Base-by-base conservation (phyloP, 1,140 invertebrate species). In the Argopecten irradians region DNA sequence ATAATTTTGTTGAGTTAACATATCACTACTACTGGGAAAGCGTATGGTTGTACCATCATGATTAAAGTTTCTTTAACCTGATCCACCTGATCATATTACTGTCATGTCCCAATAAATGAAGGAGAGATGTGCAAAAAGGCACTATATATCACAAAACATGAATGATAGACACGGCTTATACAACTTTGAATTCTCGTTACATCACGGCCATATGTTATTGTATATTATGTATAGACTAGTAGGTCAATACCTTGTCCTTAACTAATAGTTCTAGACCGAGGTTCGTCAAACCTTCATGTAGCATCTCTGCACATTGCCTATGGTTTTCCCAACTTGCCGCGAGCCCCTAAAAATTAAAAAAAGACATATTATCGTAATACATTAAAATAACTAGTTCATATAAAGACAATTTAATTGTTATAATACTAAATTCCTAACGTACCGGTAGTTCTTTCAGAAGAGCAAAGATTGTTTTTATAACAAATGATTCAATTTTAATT, bases 261-360 rank as follows among this genome's bases (percentile, higher is more conserved):
- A 98, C 97, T 89, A 97, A 97, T 46, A 97, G 96, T 91, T 97
- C 95, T 34, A 98, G 93, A 0, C 97, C 97, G 32, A 97, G 94
- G 46, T 96, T 94, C 88, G 96, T 93, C 0, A 98, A 94, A 28
- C 97, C 97, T 82, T 96, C 93, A 87, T 97, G 96, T n/a, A 98
- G 96, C 84, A 96, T 95, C 82, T 96, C 94, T 0, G 97, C 96
- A 93, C 97, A 97, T 82, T 95, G 92, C 13, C 96, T 94, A 93
- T 98, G 98, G 22, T 97, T 96, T 16, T 96, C 94, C 96, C 98
- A 98, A 2, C 96, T 96, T 22, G 96, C 96, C 86, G 96, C 96
- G 16, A 98, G 95, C 0, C 97, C 97, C 95, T 95, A 86, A 33
- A 82, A 36, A 89, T 16, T 19, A 85, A 39, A 19, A 9, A n/a